A percentile compares a stretch with the other conserved stretches of the same genome.
These are phyloP conservation scores for Gobius niger DNA, from an alignment of 2,113 vertebrate species.

Conservation along the genomic window DNA sequence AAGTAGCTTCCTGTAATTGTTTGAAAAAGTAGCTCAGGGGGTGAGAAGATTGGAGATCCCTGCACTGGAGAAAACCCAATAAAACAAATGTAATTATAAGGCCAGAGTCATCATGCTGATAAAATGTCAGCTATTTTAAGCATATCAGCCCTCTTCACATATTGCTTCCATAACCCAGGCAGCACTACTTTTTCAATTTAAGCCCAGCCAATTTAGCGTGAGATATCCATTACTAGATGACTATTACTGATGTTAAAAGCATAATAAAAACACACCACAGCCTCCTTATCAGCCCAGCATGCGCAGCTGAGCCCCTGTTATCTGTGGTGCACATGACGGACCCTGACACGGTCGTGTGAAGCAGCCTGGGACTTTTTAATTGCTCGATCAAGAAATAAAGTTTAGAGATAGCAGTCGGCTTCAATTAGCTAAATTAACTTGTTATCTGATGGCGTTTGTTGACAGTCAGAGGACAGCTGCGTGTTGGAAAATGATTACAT, in stretches of 20 bases:
- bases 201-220: background rate
- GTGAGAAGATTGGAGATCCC: no score
- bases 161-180: no score
- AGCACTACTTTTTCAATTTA: background rate
- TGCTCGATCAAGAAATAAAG: conserved; percentile 7
- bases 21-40: no score
- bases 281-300: background rate
- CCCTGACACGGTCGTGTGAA: background rate
- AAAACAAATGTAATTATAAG: no score
- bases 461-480: background rate
- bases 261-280: background rate
- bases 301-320: background rate
- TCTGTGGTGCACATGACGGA: background rate
- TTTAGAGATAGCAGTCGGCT: conserved; percentile 19
- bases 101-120: no score
- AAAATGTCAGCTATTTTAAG: no score
- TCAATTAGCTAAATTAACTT: conserved; percentile 31
- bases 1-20: no score
- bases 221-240: background rate
- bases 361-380: background rate
- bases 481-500: background rate
- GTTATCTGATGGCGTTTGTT: conserved; percentile 18
- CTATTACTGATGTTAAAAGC: background rate
- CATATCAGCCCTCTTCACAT: no score
- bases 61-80: no score